Evolutionary conservation across 2,113 vertebrate genomes (phyloP), one percentile per base, ranked within the genome.

Genomic region (Equus quagga): DNA sequence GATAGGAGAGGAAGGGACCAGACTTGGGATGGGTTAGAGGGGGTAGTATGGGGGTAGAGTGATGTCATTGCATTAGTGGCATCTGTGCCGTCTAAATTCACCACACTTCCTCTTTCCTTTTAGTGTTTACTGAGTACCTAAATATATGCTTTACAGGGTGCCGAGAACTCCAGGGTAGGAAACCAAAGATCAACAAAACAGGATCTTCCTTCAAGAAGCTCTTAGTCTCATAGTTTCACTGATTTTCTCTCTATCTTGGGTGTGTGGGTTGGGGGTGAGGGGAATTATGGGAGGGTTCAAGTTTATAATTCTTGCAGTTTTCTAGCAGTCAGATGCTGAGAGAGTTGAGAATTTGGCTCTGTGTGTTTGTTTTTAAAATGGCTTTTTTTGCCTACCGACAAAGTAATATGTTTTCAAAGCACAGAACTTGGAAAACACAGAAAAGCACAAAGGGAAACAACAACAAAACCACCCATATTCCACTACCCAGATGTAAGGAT

Each of bases 301-400:
- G 60, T 26, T 88, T 94, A 23, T 65, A 54, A 89, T 86, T 83
- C 69, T 97, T 93, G 56, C 4, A 91, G 60, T 8, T 36, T 78
- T 70, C 28, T 86, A 80, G 65, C 94, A 97, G 73, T 97, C 60
- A 94, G 23, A 70, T 93, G 90, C 73, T 86, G 83, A 84, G 73
- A 89, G 73, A 81, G 26, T 94, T 97, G 95, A 97, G 70, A 97
- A 80, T 82, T 96, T 96, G 85, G 86, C 96, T 96, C 72, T 96
- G 81, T 0, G 73, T 86, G 56, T 97, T 91, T 98, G 93, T 96
- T 98, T 94, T 95, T 81, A 84, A 96, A 92, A 89, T 96, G 65
- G 51, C 26, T 90, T 67, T 79, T 28, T 49, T 82, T 62, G 41
- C 31, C 92, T 90, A 73, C 82, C 93, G 80, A 91, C 69, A 95